A percentile compares a stretch with the other conserved stretches of the same genome.
These are phyloP conservation scores for Haliclona indistincta DNA, from an alignment of 37 sponge, comb jelly and placozoan genomes.

Conservation along the genomic window DNA sequence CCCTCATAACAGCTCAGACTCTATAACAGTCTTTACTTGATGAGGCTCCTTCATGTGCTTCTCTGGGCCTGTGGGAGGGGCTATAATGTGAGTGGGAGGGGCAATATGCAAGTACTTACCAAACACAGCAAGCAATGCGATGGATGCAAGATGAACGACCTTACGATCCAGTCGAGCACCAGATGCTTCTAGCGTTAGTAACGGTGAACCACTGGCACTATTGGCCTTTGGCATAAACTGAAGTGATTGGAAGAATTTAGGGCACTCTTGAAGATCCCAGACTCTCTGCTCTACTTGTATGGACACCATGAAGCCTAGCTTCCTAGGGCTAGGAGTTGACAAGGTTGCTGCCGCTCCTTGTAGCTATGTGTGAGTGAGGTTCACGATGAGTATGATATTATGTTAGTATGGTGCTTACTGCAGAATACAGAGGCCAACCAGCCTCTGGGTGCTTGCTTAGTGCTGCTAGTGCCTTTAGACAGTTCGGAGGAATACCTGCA, in stretches of 20 bases:
- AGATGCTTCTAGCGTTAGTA: constrained; percentile 51
- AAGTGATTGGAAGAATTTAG: constrained; percentile 50
- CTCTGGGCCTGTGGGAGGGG: constrained; percentile 27
- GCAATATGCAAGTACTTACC: constrained; percentile 43
- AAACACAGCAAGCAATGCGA: constrained; percentile 58
- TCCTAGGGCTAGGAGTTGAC: constrained; percentile 13
- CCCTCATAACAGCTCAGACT: constrained; percentile 8
- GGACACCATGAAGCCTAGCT: constrained; percentile 26
- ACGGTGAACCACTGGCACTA: constrained; percentile 2
- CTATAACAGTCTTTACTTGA: neutral
- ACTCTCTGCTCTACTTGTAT: constrained; percentile 46
- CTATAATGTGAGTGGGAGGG: no score
- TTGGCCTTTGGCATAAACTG: constrained; percentile 29
- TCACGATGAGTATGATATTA: neutral
- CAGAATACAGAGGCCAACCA: constrained; percentile 30
- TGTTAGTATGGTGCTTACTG: constrained; percentile 40
- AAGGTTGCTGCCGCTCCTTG: constrained; percentile 28
- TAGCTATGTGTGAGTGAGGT: constrained; percentile 27
- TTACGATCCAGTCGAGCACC: constrained; percentile 32
- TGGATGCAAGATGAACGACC: constrained; percentile 54
- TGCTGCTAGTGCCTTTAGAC: constrained; percentile 45
- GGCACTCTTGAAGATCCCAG: constrained; percentile 48
- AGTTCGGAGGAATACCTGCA: constrained; percentile 55
- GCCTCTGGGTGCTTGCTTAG: constrained; percentile 52
- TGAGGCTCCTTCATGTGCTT: constrained; percentile 30